phyloP scores from a whole-genome alignment of 2,888 invertebrate species.

The Euphydryas editha region DNA sequence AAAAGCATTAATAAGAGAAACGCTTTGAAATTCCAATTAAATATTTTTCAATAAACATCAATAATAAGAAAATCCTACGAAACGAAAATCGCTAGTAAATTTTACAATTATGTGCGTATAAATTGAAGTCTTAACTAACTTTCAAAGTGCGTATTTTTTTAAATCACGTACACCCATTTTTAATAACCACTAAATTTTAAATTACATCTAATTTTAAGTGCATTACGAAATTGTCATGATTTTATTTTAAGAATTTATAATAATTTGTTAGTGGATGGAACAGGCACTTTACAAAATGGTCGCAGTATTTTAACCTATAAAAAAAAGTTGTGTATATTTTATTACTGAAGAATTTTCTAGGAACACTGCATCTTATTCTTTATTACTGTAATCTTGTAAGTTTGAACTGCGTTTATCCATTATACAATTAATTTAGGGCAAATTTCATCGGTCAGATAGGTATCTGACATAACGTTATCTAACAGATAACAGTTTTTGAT shows the following conservation, averaged over 20 bases:
- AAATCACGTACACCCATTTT: background rate
- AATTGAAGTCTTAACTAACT: conserved; percentile 16
- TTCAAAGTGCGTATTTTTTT: conserved; percentile 5
- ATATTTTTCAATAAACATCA: background rate
- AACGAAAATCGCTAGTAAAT: background rate
- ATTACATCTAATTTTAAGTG: background rate
- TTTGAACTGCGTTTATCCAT: background rate
- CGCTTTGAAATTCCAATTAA: background rate
- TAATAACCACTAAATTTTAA: conserved; percentile 1
- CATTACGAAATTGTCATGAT: conserved; percentile 8
- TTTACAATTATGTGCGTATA: conserved; percentile 20
- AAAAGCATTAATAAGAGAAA: conserved; percentile 1
- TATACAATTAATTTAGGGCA: too few relatives aligned
- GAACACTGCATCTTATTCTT: background rate
- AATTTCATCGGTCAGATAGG: too few relatives aligned
- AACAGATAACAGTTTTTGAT: too few relatives aligned
- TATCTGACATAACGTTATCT: too few relatives aligned
- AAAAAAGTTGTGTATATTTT: background rate
- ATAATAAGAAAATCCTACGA: background rate
- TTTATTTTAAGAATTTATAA: background rate
- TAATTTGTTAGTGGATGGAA: background rate
- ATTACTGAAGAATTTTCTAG: background rate
- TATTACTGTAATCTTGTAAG: background rate
- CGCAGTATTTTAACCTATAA: background rate
- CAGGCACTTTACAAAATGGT: background rate